phyloP scores from a whole-genome alignment of 2,888 invertebrate species.

The Drosophila anomelani region DNA sequence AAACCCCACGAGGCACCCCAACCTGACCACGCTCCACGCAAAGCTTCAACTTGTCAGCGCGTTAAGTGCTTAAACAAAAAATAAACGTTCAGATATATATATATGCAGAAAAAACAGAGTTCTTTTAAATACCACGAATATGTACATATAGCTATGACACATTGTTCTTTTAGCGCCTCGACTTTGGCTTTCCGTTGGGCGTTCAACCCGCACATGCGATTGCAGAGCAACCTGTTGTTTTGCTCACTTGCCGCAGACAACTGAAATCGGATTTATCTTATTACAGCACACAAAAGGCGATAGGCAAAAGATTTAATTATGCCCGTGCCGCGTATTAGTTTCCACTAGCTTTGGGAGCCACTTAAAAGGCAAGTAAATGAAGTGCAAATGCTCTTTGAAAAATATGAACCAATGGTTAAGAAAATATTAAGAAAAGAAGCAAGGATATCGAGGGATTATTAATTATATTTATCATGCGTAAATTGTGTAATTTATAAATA shows the following conservation, averaged over 20 bases:
- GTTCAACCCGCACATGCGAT: slow-evolving; percentile 74
- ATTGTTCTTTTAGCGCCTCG: slow-evolving; percentile 75
- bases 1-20: slow-evolving; percentile 38
- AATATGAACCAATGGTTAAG: neutral
- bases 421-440: too few species aligned
- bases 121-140: slow-evolving; percentile 60
- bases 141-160: slow-evolving; percentile 45
- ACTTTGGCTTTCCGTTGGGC: slow-evolving; percentile 60
- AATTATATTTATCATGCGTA: too few species aligned
- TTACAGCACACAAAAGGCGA: slow-evolving; percentile 70
- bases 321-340: slow-evolving; percentile 71
- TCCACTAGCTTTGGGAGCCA: slow-evolving; percentile 23
- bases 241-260: slow-evolving; percentile 50
- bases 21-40: slow-evolving; percentile 66
- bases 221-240: slow-evolving; percentile 70
- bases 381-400: slow-evolving; percentile 15
- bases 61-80: slow-evolving; percentile 74
- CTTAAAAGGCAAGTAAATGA: neutral
- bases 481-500: too few species aligned
- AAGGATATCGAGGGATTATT: too few species aligned
- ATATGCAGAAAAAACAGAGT: slow-evolving; percentile 17
- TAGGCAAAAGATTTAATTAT: slow-evolving; percentile 74
- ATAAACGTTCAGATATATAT: neutral
- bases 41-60: slow-evolving; percentile 80
- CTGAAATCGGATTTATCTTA: slow-evolving; percentile 73